Percentiles rank a stretch among this genome's conserved stretches.
These are phyloP conservation scores for Drosophila dives DNA, from an alignment of 2,888 invertebrate genomes.

Conservation along the genomic window DNA sequence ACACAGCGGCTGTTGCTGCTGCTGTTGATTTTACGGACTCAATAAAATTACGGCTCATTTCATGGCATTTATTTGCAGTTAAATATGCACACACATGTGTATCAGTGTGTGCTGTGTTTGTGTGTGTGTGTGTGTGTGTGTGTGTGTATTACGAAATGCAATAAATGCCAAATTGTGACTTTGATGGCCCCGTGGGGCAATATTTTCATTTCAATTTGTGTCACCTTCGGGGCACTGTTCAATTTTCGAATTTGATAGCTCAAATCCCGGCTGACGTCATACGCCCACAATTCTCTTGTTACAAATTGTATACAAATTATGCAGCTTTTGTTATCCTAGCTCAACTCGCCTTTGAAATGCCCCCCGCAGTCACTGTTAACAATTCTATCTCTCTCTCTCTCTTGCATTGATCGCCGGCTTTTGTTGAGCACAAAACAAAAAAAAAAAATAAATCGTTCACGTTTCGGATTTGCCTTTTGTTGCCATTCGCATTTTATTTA, in stretches of 20 bases:
- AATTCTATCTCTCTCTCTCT: constrained; percentile 4
- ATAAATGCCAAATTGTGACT: constrained; percentile 56
- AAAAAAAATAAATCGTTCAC: constrained; percentile 61
- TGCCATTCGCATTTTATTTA: constrained; percentile 69
- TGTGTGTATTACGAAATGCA: constrained; percentile 53
- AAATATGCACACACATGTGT: constrained; percentile 1
- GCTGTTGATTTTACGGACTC: constrained; percentile 48
- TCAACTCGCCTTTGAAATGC: constrained; percentile 23
- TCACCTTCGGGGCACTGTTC: constrained; percentile 54
- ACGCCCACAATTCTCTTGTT: constrained; percentile 23
- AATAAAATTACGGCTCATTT: constrained; percentile 47
- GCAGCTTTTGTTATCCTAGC: constrained; percentile 41
- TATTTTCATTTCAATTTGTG: constrained; percentile 59
- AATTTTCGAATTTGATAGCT: constrained; percentile 38
- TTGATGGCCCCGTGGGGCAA: constrained; percentile 34
- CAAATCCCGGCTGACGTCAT: constrained; percentile 52
- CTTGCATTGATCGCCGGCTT: constrained; percentile 45
- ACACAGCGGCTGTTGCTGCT: constrained; percentile 21
- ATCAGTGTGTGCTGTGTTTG: neutral
- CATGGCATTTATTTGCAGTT: constrained; percentile 40
- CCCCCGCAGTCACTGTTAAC: constrained; percentile 12
- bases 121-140: constrained; percentile 1
- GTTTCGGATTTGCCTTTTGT: constrained; percentile 54
- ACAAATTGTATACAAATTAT: constrained; percentile 44
- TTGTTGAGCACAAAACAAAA: constrained; percentile 30